Evolutionary conservation across 2,888 invertebrate genomes (phyloP).

Genomic region (Drosophila hamatofila): DNA sequence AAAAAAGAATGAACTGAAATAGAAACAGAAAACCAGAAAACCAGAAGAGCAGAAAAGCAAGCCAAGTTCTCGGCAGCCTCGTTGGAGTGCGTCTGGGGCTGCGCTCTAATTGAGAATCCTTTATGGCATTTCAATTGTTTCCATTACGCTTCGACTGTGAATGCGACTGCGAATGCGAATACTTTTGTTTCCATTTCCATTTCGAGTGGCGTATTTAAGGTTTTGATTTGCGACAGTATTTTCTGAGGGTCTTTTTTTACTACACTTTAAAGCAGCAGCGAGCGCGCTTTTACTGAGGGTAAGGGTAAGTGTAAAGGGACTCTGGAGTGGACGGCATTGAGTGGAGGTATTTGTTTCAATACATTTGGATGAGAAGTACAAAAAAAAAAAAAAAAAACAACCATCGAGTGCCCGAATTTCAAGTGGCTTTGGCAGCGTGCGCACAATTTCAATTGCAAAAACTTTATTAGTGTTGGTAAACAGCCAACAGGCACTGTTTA

Average conservation of each 20-base stretch:
- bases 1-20: neutral
- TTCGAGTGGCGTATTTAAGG: slow-evolving; percentile 83
- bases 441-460: slow-evolving; percentile 55
- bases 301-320: slow-evolving; percentile 20
- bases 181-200: slow-evolving; percentile 77
- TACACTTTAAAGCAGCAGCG: slow-evolving; percentile 53
- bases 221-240: slow-evolving; percentile 83
- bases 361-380: slow-evolving; percentile 1
- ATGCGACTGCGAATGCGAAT: slow-evolving; percentile 49
- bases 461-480: slow-evolving; percentile 76
- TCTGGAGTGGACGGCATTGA: slow-evolving; percentile 41
- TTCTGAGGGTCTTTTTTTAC: slow-evolving; percentile 35
- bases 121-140: slow-evolving; percentile 83
- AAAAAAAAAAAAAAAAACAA: neutral
- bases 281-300: neutral
- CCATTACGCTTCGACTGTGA: slow-evolving; percentile 80
- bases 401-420: slow-evolving; percentile 43
- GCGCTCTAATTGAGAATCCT: slow-evolving; percentile 81
- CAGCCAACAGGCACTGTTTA: slow-evolving; percentile 47
- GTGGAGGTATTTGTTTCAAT: slow-evolving; percentile 71
- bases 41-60: slow-evolving; percentile 20
- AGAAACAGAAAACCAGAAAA: no score
- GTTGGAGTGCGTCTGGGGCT: slow-evolving; percentile 57
- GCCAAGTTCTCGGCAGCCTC: slow-evolving; percentile 58
- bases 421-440: slow-evolving; percentile 69